Conservation (phyloP, 2,797 vertebrate genomes). For the Acomys russatus region DNA sequence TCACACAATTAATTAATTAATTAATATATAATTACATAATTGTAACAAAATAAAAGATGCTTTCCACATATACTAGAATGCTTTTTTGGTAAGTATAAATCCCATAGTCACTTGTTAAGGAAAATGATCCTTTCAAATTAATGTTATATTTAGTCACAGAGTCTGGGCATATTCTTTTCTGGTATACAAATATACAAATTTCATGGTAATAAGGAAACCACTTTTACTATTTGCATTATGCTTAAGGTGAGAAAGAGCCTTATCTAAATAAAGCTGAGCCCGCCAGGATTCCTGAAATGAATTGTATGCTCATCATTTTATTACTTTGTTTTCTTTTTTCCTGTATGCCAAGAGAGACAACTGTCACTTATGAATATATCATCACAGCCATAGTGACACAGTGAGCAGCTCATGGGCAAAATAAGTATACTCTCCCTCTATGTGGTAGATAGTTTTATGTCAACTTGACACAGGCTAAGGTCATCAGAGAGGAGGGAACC, state of each 20-base stretch:
- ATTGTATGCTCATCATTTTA: slow-evolving; percentile 5
- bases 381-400: not conserved
- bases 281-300: not conserved
- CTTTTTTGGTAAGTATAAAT: not conserved
- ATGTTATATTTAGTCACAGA: slow-evolving; percentile 21
- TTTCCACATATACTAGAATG: not conserved
- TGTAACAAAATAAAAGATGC: not conserved
- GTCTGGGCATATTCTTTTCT: slow-evolving; percentile 17
- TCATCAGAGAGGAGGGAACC: not conserved
- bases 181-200: not conserved
- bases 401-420: not conserved
- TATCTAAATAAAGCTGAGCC: slow-evolving; percentile 27
- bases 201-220: not conserved
- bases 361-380: not conserved
- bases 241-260: not conserved
- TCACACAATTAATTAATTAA: not conserved
- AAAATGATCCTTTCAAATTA: slow-evolving; percentile 33
- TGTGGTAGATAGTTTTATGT: not conserved
- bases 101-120: slow-evolving; percentile 24
- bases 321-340: slow-evolving; percentile 49
- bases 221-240: not conserved
- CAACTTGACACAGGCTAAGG: not conserved
- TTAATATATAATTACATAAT: not conserved
- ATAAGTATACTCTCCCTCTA: not conserved
- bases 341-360: not conserved